Evolutionary conservation across 2,113 vertebrate genomes (phyloP), one percentile per base, ranked within the genome.

Genomic region (Hypanus sabinus): DNA sequence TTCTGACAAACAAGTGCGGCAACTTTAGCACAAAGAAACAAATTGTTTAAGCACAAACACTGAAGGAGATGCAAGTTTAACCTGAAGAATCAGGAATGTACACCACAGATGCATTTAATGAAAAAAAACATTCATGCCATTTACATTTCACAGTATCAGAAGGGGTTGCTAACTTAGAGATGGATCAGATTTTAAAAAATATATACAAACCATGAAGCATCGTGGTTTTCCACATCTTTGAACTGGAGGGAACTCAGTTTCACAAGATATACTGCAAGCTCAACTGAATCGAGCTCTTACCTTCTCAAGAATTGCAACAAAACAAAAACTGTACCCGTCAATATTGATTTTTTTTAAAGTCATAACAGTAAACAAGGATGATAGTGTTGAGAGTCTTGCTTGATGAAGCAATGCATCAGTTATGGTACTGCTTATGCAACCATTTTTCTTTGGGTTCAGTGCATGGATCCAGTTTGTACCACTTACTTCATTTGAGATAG

Each of bases 401-500:
- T 38, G 30, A 6, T 36, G 65, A 46, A 38, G 46, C 83, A n/a
- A 38, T 10, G 33, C 68, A 9, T 62, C 65, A 22, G 11, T 93
- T 11, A 22, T n/a, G 18, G 33, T 46, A 55, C 24, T 10, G 4
- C 33, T 62, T 55, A 55, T 73, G 91, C 33, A 27, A 30, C 68
- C 68, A 6, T 22, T 24, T 60, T 60, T 0, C 24, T 87, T 7
- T 20, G 9, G 20, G 80, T 18, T 11, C 83, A 10, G 83, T 22
- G 55, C 70, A 24, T 8, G 1, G 60, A 93, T 38, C 68, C 91
- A 71, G 22, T 55, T 27, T 38, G 11, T 3, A 65, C 93, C 79
- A 46, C 91, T 75, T 94, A 94, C 27, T 92, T 95, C 95, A 97
- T 96, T 97, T 97, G 93, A 98, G 96, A 96, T 98, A 97, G 65